Percentiles rank a stretch among this genome's conserved stretches.
Conservation (phyloP, 2,113 vertebrate genomes). For the Penelope pileata region DNA sequence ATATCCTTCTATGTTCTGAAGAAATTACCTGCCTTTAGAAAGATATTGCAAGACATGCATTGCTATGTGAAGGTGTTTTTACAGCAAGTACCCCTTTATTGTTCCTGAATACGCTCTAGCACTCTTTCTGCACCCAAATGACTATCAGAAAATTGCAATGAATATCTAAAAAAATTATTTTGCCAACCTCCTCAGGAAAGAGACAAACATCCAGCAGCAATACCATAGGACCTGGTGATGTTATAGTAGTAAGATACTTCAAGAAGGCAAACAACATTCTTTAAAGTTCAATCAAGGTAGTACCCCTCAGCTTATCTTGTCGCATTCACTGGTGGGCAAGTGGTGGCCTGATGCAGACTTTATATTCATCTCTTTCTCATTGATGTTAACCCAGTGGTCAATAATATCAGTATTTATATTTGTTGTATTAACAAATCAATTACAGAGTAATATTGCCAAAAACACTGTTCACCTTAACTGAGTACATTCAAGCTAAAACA, state of each 20-base stretch:
- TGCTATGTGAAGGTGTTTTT: not conserved
- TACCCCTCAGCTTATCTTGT: not conserved
- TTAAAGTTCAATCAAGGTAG: not conserved
- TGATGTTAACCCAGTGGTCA: not conserved
- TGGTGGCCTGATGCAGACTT: not conserved
- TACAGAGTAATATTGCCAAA: not conserved
- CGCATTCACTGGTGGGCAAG: not conserved
- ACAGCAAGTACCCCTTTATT: not conserved
- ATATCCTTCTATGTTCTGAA: not conserved
- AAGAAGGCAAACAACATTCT: not conserved
- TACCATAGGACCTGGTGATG: not conserved
- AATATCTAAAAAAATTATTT: not conserved
- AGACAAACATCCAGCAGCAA: not conserved
- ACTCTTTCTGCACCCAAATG: not conserved
- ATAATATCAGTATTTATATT: not conserved
- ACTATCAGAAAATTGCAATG: not conserved
- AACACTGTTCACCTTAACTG: not conserved
- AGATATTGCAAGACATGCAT: not conserved
- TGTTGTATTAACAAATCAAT: not conserved
- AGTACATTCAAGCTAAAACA: not conserved
- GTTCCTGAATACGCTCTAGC: not conserved
- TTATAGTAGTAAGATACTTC: not conserved
- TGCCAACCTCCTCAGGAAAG: not conserved
- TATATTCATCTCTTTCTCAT: not conserved
- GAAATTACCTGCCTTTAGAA: not conserved